phyloP scores from a whole-genome alignment of 2,888 invertebrate genomes.

The Lasioglossum calceatum region DNA sequence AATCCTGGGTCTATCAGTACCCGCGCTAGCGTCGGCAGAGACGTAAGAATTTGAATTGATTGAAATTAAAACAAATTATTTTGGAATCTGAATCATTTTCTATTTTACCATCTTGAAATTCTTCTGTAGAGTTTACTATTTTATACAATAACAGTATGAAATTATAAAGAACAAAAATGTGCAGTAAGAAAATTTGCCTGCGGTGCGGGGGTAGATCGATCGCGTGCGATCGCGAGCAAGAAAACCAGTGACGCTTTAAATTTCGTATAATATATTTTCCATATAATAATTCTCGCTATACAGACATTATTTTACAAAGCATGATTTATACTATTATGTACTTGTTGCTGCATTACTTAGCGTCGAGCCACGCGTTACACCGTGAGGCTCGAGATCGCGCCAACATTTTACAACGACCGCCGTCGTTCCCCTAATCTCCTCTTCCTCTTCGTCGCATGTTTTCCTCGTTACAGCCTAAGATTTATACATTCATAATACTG shows the following conservation, averaged over 20 bases:
- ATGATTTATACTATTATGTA: conserved; percentile 79
- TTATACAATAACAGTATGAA: no score
- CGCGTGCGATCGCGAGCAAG: not conserved
- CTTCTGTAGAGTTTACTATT: no score
- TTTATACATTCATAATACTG: conserved; percentile 85
- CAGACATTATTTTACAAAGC: conserved; percentile 85
- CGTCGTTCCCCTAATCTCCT: conserved; percentile 18
- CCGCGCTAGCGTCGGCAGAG: not conserved
- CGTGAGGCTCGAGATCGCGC: conserved; percentile 41
- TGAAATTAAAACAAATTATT: not conserved
- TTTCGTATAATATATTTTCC: conserved; percentile 85
- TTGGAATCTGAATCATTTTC: no score
- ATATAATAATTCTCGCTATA: conserved; percentile 84
- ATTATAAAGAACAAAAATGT: not conserved
- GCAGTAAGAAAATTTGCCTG: not conserved
- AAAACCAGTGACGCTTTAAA: conserved; percentile 72
- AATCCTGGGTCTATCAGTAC: not conserved
- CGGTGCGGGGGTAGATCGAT: not conserved
- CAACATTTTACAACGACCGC: conserved; percentile 30
- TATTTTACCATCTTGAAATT: no score
- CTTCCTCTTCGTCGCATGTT: not conserved
- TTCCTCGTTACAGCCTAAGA: conserved; percentile 67
- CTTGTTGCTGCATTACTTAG: conserved; percentile 76
- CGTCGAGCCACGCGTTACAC: conserved; percentile 69
- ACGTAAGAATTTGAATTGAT: not conserved